A percentile compares a stretch with the other conserved stretches of the same genome.
These are phyloP conservation scores for Hipposideros larvatus DNA, from an alignment of 2,797 vertebrate species.

Conservation along the genomic window DNA sequence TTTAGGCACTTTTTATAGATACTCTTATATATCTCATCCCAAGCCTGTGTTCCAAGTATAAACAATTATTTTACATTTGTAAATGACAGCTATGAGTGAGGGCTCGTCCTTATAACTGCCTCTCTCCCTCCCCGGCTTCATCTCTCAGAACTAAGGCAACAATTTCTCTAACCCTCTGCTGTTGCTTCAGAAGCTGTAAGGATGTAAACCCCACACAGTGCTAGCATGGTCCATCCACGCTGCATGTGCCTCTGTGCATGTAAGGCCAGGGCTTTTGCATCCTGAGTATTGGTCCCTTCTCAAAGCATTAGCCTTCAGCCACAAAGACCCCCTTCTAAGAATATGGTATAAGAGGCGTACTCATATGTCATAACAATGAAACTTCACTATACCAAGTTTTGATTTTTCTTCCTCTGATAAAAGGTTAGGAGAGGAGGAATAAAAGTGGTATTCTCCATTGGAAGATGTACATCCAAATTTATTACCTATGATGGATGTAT, in stretches of 20 bases:
- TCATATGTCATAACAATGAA: neutral
- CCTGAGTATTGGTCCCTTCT: neutral
- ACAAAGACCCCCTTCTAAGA: neutral
- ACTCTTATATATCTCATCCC: neutral
- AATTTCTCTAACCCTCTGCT: neutral
- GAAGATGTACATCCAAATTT: neutral
- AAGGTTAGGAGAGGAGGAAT: neutral
- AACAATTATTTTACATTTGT: neutral
- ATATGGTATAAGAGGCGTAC: neutral
- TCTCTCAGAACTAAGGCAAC: neutral
- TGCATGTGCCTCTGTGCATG: accelerated
- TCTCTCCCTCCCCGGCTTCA: too few relatives aligned
- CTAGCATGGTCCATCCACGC: accelerated
- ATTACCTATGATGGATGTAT: neutral
- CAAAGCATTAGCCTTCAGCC: neutral
- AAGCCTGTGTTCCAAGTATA: neutral
- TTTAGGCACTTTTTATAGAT: neutral
- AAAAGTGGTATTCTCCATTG: neutral
- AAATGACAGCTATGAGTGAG: neutral
- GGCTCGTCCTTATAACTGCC: neutral
- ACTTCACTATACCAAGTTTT: neutral
- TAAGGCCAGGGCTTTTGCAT: neutral
- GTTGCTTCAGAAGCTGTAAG: neutral
- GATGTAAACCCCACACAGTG: accelerated
- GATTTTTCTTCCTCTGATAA: neutral